phyloP scores from a whole-genome alignment of 2,888 invertebrate species.

The Malacosoma neustria region DNA sequence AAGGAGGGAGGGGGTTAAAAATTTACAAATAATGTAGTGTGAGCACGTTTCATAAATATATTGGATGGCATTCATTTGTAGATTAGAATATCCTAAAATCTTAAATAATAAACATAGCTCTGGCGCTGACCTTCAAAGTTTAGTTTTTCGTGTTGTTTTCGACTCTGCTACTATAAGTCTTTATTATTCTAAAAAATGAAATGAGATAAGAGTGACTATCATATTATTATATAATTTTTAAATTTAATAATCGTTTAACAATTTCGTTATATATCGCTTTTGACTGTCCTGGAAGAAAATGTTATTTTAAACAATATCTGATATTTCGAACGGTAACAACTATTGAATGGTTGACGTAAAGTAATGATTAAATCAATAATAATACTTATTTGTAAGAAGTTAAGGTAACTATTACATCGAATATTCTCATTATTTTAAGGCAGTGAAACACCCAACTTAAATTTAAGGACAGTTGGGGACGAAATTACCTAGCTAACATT shows the following conservation, averaged over 20 bases:
- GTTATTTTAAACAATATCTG: slow-evolving; percentile 19
- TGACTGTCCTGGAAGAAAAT: slow-evolving; percentile 14
- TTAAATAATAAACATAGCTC: too few species aligned
- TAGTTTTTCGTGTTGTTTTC: too few species aligned
- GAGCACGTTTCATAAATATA: too few species aligned
- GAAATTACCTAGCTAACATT: slow-evolving; percentile 74
- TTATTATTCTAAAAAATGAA: slow-evolving; percentile 23
- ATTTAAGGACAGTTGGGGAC: slow-evolving; percentile 71
- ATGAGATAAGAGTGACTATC: slow-evolving; percentile 36
- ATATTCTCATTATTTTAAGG: slow-evolving; percentile 64
- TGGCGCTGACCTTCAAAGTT: too few species aligned
- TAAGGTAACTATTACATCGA: slow-evolving; percentile 60
- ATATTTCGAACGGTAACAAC: slow-evolving; percentile 10
- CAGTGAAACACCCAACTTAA: slow-evolving; percentile 75
- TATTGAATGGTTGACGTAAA: slow-evolving; percentile 21
- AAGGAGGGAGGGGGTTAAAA: too few species aligned
- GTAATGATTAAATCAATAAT: slow-evolving; percentile 20
- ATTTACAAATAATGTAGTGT: too few species aligned
- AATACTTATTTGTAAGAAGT: slow-evolving; percentile 60
- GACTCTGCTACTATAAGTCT: too few species aligned
- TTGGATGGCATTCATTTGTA: too few species aligned
- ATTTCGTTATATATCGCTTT: slow-evolving; percentile 17
- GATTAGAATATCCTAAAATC: too few species aligned
- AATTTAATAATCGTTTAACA: slow-evolving; percentile 29
- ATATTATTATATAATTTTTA: slow-evolving; percentile 12